Conservation (phyloP, 2,113 vertebrate species). For the Bucco capensis region DNA sequence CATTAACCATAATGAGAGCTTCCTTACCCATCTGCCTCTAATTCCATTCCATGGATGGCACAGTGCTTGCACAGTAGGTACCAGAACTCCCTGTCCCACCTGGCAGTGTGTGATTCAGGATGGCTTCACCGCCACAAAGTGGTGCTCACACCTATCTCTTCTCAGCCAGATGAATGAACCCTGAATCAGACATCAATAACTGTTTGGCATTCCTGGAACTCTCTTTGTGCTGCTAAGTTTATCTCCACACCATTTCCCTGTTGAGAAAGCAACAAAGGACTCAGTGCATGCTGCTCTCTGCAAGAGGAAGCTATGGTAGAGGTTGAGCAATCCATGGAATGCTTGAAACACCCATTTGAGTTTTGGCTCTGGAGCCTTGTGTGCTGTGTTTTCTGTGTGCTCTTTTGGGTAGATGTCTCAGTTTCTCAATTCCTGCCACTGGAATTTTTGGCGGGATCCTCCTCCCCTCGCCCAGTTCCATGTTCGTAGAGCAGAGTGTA, state of each 20-base stretch:
- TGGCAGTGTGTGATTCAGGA: neutral
- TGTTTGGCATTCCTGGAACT: constrained; percentile 43
- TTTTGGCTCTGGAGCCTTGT: neutral
- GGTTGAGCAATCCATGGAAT: constrained; percentile 47
- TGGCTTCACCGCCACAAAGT: neutral
- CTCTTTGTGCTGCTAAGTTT: constrained; percentile 22
- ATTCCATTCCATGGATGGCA: neutral
- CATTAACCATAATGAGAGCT: neutral
- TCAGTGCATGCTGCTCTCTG: neutral
- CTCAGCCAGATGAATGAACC: constrained; percentile 46
- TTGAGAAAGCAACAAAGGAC: constrained; percentile 27
- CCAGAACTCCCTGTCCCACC: neutral
- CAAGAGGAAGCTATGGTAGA: constrained; percentile 27
- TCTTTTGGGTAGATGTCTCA: neutral
- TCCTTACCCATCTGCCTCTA: accelerated
- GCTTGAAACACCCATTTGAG: constrained; percentile 22
- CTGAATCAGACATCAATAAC: constrained; percentile 40
- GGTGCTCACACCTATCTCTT: neutral
- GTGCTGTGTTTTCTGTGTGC: neutral
- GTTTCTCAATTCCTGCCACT: neutral
- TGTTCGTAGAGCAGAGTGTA: constrained; percentile 3
- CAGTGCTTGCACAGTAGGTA: neutral
- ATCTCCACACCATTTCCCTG: constrained; percentile 24
- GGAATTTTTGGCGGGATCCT: neutral
- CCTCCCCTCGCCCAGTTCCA: neutral